Base-by-base conservation (phyloP, 1,140 invertebrate species). In the Bombus ignitus region DNA sequence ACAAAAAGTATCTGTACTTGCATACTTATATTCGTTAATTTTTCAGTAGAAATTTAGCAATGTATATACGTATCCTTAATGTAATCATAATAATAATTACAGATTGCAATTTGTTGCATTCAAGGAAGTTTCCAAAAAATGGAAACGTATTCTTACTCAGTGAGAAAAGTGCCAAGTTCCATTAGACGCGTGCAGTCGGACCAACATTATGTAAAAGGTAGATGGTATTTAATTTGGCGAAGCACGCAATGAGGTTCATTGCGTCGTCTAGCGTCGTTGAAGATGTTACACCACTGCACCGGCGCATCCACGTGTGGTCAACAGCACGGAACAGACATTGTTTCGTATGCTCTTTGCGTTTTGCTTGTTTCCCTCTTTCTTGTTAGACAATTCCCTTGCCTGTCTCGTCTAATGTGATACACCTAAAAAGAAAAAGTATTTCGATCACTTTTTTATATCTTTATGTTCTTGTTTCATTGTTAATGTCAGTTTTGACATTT, bases 191-290 rank as follows among this genome's bases (percentile, higher is more conserved):
- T 1, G 18, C 28, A 32, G 44, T 53, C n/a, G 10, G 37, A 74
- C n/a, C 22, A 42, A 25, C 39, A 59, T 75, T 86, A 71, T 65
- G 59, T 25, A 66, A 76, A 81, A 83, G 72, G 83, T 87, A 73
- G 75, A 78, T 81, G 72, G 53, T 75, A 82, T 89, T 90, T 90
- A 90, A 90, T 88, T 90, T 89, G 70, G 77, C 62, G 68, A 80
- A 81, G 47, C 87, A 72, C 75, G 80, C 72, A 62, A 66, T 70
- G 85, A 65, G 75, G 87, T 90, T 89, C 87, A 87, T 89, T 81
- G 89, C 81, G 74, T 87, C 85, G 77, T 66, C 81, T 53, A 65
- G 62, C 59, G 12, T 62, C 85, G 72, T 81, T 84, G 89, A 84
- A 80, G 84, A 62, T 79, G 87, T 86, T 86, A 88, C 76, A 37